Evolutionary conservation across 2,797 vertebrate species (phyloP).

Genomic region (Eulemur rubriventer): DNA sequence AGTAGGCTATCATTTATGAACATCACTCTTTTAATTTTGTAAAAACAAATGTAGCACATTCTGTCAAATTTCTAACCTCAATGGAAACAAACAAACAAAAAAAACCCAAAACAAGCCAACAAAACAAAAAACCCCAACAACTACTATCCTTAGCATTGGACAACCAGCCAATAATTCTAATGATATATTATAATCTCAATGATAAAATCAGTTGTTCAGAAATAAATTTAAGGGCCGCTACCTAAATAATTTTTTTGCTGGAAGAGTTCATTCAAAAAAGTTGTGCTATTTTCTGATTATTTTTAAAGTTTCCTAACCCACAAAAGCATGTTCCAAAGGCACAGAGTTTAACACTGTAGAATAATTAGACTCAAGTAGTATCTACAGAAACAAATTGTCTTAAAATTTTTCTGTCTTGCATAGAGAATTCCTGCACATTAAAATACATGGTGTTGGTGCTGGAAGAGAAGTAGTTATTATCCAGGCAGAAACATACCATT

Average conservation of each 20-base stretch:
- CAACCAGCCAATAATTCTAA: not conserved
- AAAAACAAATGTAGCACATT: constrained; percentile 30
- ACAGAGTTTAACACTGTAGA: not conserved
- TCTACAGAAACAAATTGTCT: not conserved
- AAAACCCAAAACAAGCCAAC: not conserved
- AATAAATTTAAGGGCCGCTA: not conserved
- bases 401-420: constrained; percentile 31
- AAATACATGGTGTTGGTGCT: not conserved
- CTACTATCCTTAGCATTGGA: not conserved
- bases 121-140: not conserved
- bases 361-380: not conserved
- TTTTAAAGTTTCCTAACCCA: constrained; percentile 46
- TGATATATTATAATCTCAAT: not conserved
- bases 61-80: constrained; percentile 2
- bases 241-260: not conserved
- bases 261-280: not conserved
- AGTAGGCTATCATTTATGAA: constrained; percentile 13
- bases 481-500: not conserved
- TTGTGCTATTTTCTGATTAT: not conserved
- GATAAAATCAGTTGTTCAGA: constrained; percentile 43
- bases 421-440: constrained; percentile 25
- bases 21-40: not conserved
- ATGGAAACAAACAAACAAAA: not conserved
- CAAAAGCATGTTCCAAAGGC: constrained; percentile 22
- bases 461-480: not conserved